Evolutionary conservation across 1,140 invertebrate genomes (phyloP), one percentile per base, ranked within the genome.

Genomic region (Tyrophagus putrescentiae): DNA sequence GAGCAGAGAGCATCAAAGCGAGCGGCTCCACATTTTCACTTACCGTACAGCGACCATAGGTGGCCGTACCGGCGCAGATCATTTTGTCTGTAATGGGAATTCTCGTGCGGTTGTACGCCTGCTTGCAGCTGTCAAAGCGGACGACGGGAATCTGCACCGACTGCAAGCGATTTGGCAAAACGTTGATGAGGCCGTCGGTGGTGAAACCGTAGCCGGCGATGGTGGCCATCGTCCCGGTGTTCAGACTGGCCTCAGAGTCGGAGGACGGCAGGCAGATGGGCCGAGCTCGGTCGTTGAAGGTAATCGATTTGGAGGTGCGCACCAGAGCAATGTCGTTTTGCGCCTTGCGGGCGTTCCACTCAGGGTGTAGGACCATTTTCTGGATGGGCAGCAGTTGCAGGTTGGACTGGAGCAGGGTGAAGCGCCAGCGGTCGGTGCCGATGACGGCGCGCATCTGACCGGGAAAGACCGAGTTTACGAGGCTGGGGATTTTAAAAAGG

Each of bases 291-390:
- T 59, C 45, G 27, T 45, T 59, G 23, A 59, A 59, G 16, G 29
- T 13, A 13, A 59, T 59, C 9, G 57, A 32, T 27, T 42, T 41
- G 6, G 36, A 31, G 13, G 21, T 4, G 1, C 57, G 11, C 13
- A 59, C 18, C 57, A 59, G 36, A 45, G 57, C 57, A 45, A 59
- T 59, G 25, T 59, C 57, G 34, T 59, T 59, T 18, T 59, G 36
- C 18, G 36, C 57, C 3, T 21, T 13, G 27, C 39, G 25, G 13
- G 25, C 5, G 33, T 45, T 25, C 57, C 57, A 59, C 23, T 59
- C 41, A 11, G 36, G 36, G 33, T 59, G 36, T 11, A 59, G 29
- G 16, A 59, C 16, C 31, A 59, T 59, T 34, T 59, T 44, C 3
- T n/a, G 1, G 3, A 59, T 27, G 1, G 36, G 21, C 11, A 59